Base-by-base conservation (phyloP, 2,797 vertebrate species). In the Typhlichthys eigenmanni region DNA sequence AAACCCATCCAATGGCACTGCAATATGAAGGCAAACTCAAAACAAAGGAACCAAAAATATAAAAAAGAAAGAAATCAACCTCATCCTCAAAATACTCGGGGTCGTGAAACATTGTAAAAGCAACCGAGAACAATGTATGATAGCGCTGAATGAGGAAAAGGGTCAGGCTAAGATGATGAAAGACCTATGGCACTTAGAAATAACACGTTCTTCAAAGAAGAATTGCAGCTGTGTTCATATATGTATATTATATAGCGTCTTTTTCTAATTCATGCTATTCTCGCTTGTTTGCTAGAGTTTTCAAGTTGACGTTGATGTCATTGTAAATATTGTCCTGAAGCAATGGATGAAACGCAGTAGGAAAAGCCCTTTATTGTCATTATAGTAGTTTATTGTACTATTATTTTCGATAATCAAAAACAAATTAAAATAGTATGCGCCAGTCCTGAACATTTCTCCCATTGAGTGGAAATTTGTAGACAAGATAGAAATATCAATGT, bases 21-120 rank as follows among this genome's bases (percentile, higher is more conserved):
- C 88, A 90, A 91, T 91, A 89, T 79, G 84, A 91, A 87, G 87
- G 90, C 89, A 83, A 82, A 66, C 68, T 78, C 69, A 84, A 54
- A 43, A 81, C 82, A 91, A 79, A 88, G 91, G 91, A 93, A 91
- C 90, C 92, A 84, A 83, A 85, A 76, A 34, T 24, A 55, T 14
- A 29, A 64, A 48, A 88, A 91, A 87, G 83, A 84, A 78, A 80
- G 75, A 69, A 52, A 24, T 54, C 14, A 16, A 16, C 47, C 63
- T 75, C 19, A 69, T 78, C 66, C 71, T 78, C 29, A 13, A 14
- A 48, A 12, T 32, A 13, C 1, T 47, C 1, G 29, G 68, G 58
- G 63, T 16, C 53, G 24, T 58, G 52, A 79, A 63, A 32, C 16
- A 7, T 66, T 68, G 69, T 62, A 29, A 43, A 59, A 50, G 34